Evolutionary conservation across 2,113 vertebrate genomes (phyloP).

Genomic region (Cyprinodon tularosa): DNA sequence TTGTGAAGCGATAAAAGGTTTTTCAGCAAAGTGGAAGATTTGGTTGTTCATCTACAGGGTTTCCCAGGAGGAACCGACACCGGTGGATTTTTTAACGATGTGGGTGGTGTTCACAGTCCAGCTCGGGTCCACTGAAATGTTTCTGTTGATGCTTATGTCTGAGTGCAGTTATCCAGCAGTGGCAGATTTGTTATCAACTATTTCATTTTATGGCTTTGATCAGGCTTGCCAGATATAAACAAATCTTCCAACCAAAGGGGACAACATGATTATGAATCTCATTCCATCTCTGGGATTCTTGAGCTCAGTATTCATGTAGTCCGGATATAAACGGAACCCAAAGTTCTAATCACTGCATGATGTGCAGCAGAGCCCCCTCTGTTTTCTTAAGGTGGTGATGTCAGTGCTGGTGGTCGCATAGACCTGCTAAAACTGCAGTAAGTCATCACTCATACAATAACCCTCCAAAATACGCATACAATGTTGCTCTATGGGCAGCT

Average conservation of each 20-base stretch:
- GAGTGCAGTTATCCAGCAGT: not conserved
- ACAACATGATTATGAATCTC: not conserved
- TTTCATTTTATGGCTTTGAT: too few relatives aligned
- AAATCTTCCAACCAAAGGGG: not conserved
- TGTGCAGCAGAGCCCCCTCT: not conserved
- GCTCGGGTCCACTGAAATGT: too few relatives aligned
- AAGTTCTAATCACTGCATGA: not conserved
- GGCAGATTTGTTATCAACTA: not conserved
- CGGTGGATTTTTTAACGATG: too few relatives aligned
- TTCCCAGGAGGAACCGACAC: too few relatives aligned
- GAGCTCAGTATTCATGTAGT: not conserved
- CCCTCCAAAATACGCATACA: not conserved
- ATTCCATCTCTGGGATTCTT: not conserved
- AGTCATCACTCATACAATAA: constrained; percentile 23
- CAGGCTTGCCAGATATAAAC: too few relatives aligned
- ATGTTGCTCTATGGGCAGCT: constrained; percentile 7
- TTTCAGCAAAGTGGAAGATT: too few relatives aligned
- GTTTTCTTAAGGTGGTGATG: constrained; percentile 6
- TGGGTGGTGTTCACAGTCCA: too few relatives aligned
- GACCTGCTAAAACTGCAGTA: constrained; percentile 17
- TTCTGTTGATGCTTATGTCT: too few relatives aligned
- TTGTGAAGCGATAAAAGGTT: too few relatives aligned
- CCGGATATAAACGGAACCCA: not conserved
- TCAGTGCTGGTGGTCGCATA: constrained; percentile 26
- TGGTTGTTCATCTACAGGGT: too few relatives aligned